Base-by-base conservation (phyloP, 2,113 vertebrate genomes). In the Nycticryphes semicollaris region DNA sequence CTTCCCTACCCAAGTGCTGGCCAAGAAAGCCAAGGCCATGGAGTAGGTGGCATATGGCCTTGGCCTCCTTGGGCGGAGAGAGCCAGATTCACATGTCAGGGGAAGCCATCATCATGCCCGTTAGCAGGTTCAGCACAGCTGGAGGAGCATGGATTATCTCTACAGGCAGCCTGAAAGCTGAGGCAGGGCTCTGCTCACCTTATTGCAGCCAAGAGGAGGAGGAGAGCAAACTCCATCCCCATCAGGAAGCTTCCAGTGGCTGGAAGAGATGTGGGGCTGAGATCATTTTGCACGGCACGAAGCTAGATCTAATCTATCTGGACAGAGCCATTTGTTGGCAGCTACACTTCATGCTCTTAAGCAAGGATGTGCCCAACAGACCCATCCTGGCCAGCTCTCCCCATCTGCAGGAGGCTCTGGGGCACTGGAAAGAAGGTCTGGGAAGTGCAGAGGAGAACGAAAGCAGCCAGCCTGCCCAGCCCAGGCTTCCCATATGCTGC, bases 31-130 rank as follows among this genome's bases (percentile, higher is more conserved):
- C 47, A 28, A 10, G 6, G 15, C 67, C 60, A 53, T 9, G 28
- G 22, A 63, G 41, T 3, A 72, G 66, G 91, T 91, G 87, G 69
- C 92, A 95, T 89, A 94, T 70, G 91, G 95, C 68, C 81, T 74
- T 51, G 53, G 81, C 35, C 57, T 75, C 48, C 39, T 35, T 39
- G 39, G 74, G 67, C 88, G 91, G 53, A 67, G 41, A 90, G 48
- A 72, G 66, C 2, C 82, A 94, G 92, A 56, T 59, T 68, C 11
- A 18, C 27, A 16, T 20, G 64, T 82, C 81, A 87, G 60, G 37
- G 37, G 63, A 23, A 96, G 87, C 72, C 80, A 94, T 27, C 67
- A 33, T 48, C 90, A 43, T 4, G 50, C 30, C 50, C 1, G 0
- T 43, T 5, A 72, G 78, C 78, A 94, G 90, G 78, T 35, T 68